phyloP scores from a whole-genome alignment of 2,888 invertebrate species.

The Keiferia lycopersicella region DNA sequence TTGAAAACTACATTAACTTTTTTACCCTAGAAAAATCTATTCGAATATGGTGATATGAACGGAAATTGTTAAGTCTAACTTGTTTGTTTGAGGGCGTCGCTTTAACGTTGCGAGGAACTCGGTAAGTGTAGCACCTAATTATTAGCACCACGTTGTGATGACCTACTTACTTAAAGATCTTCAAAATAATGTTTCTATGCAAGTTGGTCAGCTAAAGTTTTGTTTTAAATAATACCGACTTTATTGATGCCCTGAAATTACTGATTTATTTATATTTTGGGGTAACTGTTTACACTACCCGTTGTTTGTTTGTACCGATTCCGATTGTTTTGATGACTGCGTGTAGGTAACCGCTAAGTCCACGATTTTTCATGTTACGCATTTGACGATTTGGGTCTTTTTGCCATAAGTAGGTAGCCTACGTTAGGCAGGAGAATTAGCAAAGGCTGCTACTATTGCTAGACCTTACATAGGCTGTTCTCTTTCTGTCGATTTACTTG shows the following conservation, averaged over 20 bases:
- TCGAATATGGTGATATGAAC: constrained; percentile 17
- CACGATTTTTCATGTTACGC: no score
- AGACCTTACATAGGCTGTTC: no score
- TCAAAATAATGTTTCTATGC: constrained; percentile 25
- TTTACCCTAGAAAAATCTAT: background rate
- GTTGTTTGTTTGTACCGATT: no score
- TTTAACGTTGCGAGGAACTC: constrained; percentile 54
- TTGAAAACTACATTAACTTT: background rate
- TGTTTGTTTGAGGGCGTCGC: constrained; percentile 54
- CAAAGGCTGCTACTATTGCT: no score
- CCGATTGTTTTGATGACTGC: no score
- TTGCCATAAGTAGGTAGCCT: no score
- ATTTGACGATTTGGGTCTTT: no score
- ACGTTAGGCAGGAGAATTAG: no score
- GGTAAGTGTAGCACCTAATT: constrained; percentile 70
- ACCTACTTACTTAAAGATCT: constrained; percentile 59
- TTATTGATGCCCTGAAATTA: no score
- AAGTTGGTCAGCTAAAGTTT: background rate
- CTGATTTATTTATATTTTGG: background rate
- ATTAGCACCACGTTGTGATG: constrained; percentile 74
- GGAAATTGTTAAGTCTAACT: constrained; percentile 27
- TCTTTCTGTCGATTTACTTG: no score
- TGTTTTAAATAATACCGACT: background rate
- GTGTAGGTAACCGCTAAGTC: no score
- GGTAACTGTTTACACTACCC: no score